phyloP scores from a whole-genome alignment of 2,888 invertebrate species.

The Drosophila basisetae region DNA sequence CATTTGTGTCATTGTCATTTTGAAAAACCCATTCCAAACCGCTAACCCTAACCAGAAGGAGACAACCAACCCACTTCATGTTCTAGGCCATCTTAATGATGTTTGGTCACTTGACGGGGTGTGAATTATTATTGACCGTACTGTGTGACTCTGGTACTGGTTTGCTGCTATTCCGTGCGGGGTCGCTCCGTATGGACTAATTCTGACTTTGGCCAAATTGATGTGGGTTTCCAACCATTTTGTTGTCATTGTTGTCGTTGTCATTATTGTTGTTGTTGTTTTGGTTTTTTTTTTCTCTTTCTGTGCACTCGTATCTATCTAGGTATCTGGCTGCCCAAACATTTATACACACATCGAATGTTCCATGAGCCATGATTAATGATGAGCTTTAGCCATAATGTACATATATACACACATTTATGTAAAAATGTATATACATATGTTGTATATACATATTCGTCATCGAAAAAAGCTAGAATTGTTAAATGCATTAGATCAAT shows the following conservation, averaged over 20 bases:
- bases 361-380: slow-evolving; percentile 48
- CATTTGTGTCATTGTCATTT: slow-evolving; percentile 64
- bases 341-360: background rate
- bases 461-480: background rate
- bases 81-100: slow-evolving; percentile 58
- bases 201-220: slow-evolving; percentile 40
- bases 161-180: slow-evolving; percentile 3
- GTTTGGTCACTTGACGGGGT: slow-evolving; percentile 53
- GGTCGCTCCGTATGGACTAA: slow-evolving; percentile 6
- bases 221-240: slow-evolving; percentile 30
- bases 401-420: background rate
- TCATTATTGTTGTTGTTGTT: background rate
- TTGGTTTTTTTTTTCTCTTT: slow-evolving; percentile 1
- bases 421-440: background rate
- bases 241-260: slow-evolving; percentile 2
- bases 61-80: background rate
- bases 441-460: background rate
- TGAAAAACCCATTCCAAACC: slow-evolving; percentile 1
- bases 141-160: slow-evolving; percentile 4
- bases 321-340: slow-evolving; percentile 5
- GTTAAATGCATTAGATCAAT: slow-evolving; percentile 1
- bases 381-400: slow-evolving; percentile 24
- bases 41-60: slow-evolving; percentile 8
- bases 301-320: slow-evolving; percentile 2
- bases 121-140: slow-evolving; percentile 64